A percentile compares a stretch with the other conserved stretches of the same genome.
These are phyloP conservation scores for Eristalis intricaria DNA, from an alignment of 2,888 invertebrate genomes.

Conservation along the genomic window DNA sequence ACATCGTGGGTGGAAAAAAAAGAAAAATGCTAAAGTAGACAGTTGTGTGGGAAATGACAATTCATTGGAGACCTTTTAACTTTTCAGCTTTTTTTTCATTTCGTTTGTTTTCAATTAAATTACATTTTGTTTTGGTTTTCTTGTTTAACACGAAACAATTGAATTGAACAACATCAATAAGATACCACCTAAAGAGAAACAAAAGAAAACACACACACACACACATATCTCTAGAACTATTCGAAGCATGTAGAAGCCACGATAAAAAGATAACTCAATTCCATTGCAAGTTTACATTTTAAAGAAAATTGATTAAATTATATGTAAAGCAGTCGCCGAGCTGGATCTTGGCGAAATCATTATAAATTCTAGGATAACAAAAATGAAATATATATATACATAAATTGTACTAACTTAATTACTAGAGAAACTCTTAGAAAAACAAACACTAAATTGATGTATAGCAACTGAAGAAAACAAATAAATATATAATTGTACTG, in stretches of 20 bases:
- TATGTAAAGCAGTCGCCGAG: conserved; percentile 29
- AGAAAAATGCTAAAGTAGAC: neutral
- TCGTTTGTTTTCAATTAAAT: neutral
- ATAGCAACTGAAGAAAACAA: conserved; percentile 6
- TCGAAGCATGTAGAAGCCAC: neutral
- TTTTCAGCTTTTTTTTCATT: neutral
- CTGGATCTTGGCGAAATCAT: conserved; percentile 51
- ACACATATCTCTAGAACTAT: conserved; percentile 59
- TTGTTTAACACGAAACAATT: neutral
- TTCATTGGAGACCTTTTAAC: neutral
- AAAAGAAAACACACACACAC: conserved; percentile 3
- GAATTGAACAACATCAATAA: neutral
- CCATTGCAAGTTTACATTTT: neutral
- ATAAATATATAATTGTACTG: conserved; percentile 35
- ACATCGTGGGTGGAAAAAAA: neutral
- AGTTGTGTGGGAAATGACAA: no score
- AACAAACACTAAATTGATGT: conserved; percentile 34
- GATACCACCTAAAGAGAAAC: conserved; percentile 50
- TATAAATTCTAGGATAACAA: neutral
- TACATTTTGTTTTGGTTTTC: neutral
- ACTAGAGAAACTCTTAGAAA: conserved; percentile 7
- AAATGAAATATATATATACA: neutral
- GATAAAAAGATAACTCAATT: neutral
- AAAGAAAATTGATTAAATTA: neutral
- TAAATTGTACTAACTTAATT: conserved; percentile 26